Evolutionary conservation across 2,113 vertebrate species (phyloP).

Genomic region (Willisornis vidua): DNA sequence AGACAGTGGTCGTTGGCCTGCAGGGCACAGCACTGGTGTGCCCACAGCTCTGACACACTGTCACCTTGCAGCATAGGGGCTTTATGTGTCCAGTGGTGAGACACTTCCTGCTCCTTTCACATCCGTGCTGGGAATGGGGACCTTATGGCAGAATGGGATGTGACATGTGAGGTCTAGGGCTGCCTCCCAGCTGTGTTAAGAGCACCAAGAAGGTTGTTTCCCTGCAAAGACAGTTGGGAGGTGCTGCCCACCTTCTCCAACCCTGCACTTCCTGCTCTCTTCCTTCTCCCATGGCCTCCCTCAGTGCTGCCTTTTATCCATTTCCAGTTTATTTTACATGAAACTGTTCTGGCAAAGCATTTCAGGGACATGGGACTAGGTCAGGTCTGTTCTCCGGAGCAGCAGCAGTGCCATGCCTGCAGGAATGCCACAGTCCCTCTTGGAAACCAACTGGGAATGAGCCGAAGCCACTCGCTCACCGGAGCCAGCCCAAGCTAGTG

Average conservation of each 20-base stretch:
- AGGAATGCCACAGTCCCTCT: background rate
- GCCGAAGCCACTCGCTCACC: rapidly evolving
- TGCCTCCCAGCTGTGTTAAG: background rate
- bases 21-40: background rate
- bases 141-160: background rate
- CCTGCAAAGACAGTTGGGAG: background rate
- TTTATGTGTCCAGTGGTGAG: background rate
- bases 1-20: background rate
- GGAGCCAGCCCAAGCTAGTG: background rate
- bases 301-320: background rate
- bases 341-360: rapidly evolving
- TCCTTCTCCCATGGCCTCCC: background rate
- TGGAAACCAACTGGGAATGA: background rate
- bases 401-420: background rate
- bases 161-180: rapidly evolving
- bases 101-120: background rate
- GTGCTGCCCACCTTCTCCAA: background rate
- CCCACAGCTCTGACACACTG: background rate
- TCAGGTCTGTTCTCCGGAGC: background rate
- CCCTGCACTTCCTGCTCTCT: background rate
- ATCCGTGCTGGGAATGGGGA: rapidly evolving
- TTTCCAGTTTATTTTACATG: background rate
- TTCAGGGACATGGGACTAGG: background rate
- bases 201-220: background rate
- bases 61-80: background rate